Evolutionary conservation across 1,140 invertebrate species (phyloP).

Genomic region (Diuraphis noxia): DNA sequence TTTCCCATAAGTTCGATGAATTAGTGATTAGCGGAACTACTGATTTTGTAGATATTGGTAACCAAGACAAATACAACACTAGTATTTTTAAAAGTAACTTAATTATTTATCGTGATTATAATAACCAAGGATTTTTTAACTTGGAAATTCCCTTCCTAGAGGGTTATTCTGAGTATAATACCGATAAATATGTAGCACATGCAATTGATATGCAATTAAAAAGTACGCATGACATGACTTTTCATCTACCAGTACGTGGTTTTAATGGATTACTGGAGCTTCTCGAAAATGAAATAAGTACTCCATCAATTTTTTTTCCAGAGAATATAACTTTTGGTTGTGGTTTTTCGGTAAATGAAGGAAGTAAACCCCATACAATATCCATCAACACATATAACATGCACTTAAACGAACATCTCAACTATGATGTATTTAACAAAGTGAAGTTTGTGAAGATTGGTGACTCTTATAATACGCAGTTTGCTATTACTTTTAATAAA

Average conservation of each 20-base stretch:
- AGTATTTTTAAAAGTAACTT: neutral
- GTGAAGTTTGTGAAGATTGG: neutral
- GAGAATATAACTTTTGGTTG: neutral
- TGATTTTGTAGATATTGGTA: neutral
- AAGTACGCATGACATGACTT: neutral
- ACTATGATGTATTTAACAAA: neutral
- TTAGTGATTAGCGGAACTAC: neutral
- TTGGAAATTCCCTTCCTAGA: neutral
- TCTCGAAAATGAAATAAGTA: neutral
- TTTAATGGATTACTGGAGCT: neutral
- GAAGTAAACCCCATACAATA: neutral
- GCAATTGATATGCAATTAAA: neutral
- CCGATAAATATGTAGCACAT: no score
- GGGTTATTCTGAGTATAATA: no score
- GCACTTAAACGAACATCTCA: neutral
- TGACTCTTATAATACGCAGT: neutral
- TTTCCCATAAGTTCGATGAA: neutral
- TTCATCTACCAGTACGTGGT: neutral
- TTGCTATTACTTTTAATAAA: neutral
- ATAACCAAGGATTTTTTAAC: neutral
- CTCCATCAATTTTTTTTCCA: neutral
- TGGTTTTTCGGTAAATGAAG: neutral
- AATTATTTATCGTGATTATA: neutral
- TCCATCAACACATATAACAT: no score
- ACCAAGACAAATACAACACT: neutral